Percentiles rank a stretch among this genome's conserved stretches.
These are phyloP conservation scores for Chlorodrepanis virens DNA, from an alignment of 2,113 vertebrate genomes.

Conservation along the genomic window DNA sequence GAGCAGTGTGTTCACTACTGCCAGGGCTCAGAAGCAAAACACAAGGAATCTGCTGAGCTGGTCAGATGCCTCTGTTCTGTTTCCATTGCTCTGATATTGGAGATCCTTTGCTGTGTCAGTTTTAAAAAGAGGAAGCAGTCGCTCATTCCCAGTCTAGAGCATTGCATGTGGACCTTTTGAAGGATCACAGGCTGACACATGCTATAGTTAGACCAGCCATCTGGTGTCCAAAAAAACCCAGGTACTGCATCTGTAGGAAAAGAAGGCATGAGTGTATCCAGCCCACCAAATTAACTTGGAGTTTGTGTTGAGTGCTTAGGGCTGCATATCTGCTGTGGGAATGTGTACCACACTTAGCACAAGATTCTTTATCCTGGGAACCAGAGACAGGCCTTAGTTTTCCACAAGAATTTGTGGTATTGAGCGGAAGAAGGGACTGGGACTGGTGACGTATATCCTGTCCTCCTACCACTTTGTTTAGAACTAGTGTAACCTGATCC, in stretches of 20 bases:
- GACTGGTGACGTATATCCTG: background rate
- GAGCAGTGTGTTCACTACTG: rapidly evolving
- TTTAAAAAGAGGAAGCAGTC: background rate
- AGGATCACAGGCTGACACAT: background rate
- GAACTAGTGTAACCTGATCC: background rate
- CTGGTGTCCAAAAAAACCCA: background rate
- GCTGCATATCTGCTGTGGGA: background rate
- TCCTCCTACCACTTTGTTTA: background rate
- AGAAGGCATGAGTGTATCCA: background rate
- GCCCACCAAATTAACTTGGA: background rate
- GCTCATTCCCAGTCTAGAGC: background rate
- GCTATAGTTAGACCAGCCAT: background rate
- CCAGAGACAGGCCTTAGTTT: background rate
- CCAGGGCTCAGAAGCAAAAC: background rate
- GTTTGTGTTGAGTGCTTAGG: background rate
- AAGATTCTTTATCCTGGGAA: background rate
- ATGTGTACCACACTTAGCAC: background rate
- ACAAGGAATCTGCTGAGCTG: background rate
- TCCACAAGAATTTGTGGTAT: background rate
- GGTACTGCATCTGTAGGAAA: background rate
- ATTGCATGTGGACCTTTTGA: background rate
- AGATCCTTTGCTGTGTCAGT: background rate
- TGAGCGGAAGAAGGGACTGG: background rate
- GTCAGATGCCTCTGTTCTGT: background rate
- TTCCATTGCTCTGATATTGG: background rate